A percentile compares a stretch with the other conserved stretches of the same genome.
Evolutionary conservation across 2,888 invertebrate genomes (phyloP).

Genomic region (Gymnosoma rotundatum): DNA sequence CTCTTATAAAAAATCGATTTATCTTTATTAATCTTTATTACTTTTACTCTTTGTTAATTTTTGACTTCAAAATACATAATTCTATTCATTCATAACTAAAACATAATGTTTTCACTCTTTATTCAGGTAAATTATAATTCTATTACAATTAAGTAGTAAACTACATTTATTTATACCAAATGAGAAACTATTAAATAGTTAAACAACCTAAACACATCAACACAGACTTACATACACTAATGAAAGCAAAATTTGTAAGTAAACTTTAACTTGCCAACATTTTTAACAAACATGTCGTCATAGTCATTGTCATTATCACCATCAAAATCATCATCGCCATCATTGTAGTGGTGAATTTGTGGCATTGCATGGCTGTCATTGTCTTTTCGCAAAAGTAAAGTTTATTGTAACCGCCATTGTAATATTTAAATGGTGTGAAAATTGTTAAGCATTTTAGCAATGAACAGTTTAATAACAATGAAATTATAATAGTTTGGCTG

Average conservation of each 20-base stretch:
- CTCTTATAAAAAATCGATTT: too few relatives aligned
- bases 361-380: slow-evolving; percentile 36
- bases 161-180: too few relatives aligned
- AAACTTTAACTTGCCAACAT: slow-evolving; percentile 17
- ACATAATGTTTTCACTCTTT: too few relatives aligned
- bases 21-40: too few relatives aligned
- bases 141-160: too few relatives aligned
- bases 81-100: too few relatives aligned
- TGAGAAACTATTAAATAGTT: neutral
- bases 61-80: too few relatives aligned
- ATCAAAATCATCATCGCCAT: slow-evolving; percentile 3
- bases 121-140: too few relatives aligned
- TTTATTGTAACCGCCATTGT: slow-evolving; percentile 56
- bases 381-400: slow-evolving; percentile 11
- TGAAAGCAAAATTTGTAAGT: neutral
- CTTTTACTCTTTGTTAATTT: too few relatives aligned
- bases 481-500: slow-evolving; percentile 19
- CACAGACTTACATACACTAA: neutral
- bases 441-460: slow-evolving; percentile 51
- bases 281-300: slow-evolving; percentile 6
- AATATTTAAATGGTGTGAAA: slow-evolving; percentile 67
- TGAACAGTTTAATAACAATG: slow-evolving; percentile 48
- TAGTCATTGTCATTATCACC: neutral
- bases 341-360: slow-evolving; percentile 31
- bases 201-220: neutral